phyloP scores from a whole-genome alignment of 2,113 vertebrate genomes.

The Siniperca knerii region DNA sequence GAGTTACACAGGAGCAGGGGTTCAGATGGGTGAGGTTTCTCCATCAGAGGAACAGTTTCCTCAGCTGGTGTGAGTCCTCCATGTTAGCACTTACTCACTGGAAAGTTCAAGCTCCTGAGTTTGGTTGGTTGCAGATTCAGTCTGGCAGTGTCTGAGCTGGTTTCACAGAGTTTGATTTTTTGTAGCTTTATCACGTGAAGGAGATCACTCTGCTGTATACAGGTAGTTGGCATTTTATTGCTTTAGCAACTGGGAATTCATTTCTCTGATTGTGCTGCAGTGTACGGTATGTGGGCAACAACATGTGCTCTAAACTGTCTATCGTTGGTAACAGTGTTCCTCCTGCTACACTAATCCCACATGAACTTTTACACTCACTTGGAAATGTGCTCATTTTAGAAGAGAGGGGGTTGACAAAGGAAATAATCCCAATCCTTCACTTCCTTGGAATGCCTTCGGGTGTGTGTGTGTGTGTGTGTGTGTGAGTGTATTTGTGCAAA shows the following conservation, averaged over 20 bases:
- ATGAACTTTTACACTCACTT: background rate
- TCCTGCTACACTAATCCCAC: background rate
- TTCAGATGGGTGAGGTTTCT: background rate
- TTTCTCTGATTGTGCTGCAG: slow-evolving; percentile 68
- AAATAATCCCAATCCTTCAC: slow-evolving; percentile 1
- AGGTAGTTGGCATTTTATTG: slow-evolving; percentile 19
- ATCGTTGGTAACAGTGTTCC: background rate
- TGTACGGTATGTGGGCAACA: background rate
- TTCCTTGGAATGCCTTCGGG: slow-evolving; percentile 58
- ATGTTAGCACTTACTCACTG: background rate
- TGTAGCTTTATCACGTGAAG: slow-evolving; percentile 29
- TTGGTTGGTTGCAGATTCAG: slow-evolving; percentile 15
- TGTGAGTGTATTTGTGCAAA: slow-evolving; percentile 61
- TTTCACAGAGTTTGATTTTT: slow-evolving; percentile 40
- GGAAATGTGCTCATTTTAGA: slow-evolving; percentile 36
- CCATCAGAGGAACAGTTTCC: background rate
- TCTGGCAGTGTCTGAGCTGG: slow-evolving; percentile 74
- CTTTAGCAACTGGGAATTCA: background rate
- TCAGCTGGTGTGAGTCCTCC: background rate
- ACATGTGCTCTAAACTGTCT: background rate
- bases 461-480: slow-evolving; percentile 51
- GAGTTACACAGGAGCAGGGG: background rate
- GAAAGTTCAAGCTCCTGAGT: slow-evolving; percentile 54
- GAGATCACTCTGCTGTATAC: slow-evolving; percentile 1
- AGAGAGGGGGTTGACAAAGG: background rate